Evolutionary conservation across 1,140 invertebrate genomes (phyloP), one percentile per base, ranked within the genome.

Genomic region (Drosophila bocki): DNA sequence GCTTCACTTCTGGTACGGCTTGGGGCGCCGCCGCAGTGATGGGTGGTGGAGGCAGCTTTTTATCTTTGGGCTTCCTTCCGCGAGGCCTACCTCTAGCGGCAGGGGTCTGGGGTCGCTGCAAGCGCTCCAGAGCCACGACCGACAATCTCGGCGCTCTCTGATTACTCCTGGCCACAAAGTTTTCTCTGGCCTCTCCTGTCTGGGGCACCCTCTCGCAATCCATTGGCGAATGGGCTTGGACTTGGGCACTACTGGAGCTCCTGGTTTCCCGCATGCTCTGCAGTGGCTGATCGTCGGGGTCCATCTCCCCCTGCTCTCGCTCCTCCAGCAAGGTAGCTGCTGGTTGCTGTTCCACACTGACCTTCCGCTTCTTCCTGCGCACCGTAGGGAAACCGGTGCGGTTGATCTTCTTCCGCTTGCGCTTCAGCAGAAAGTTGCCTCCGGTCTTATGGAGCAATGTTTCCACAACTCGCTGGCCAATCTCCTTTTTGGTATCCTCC

Each of bases 351-450:
- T 79, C 85, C 15, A 76, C 58, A 45, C 51, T 92, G 22, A 91
- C 76, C 91, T 96, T 96, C 82, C 97, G 96, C 90, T 97, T 97
- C 91, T 97, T 98, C 79, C 96, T 97, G 79, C 97, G 97, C 17
- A 96, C 93, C 17, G 95, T 96, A 0, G 97, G 97, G 93, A 98
- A 98, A 8, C 97, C 97, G 12, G 97, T 98, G 77, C 96, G 94
- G 91, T 98, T 98, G 13, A 96, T 96, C 92, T 97, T 96, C 54
- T 96, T 95, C 57, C 97, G 94, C 64, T 96, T 94, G 9, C 95
- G 93, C 91, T 96, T 96, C 74, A 96, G 95, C 79, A 96, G 95
- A 3, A 94, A 81, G 69, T 92, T 92, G 13, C 81, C 78, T 1
- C 91, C 83, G 9, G 91, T 82, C 61, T 91, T 91, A 50, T 69